Evolutionary conservation across 2,888 invertebrate species (phyloP), one percentile per base, ranked within the genome.

Genomic region (Gymnosoma rotundatum): DNA sequence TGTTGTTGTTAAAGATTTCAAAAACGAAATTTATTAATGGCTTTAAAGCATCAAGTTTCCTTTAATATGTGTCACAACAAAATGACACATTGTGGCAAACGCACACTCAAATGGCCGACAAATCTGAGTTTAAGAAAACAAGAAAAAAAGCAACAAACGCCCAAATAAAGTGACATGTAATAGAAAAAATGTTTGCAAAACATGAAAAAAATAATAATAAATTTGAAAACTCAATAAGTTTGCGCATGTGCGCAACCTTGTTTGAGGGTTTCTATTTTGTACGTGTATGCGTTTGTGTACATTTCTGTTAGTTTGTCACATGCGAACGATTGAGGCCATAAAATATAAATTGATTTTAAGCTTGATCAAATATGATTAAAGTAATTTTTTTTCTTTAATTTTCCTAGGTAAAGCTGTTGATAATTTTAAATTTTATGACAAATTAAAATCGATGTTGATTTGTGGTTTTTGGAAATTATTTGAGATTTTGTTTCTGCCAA

Each of bases 31-130:
- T 84, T 84, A 84, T 84, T 70, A 84, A 84, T 81, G 84, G 74
- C 74, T 84, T 74, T 78, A 61, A 84, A 81, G 84, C 84, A 81
- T 84, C 84, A 84, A 78, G 84, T 84, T 84, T 84, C 84, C 78
- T 84, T 72, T 81, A 84, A 81, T 81, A 84, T 81, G 84, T 84
- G 84, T 81, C 84, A 84, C 81, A 84, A 84, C 81, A 81, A 81
- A 78, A 81, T 84, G 84, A 81, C 84, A 81, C 74, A 84, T 81
- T 84, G 73, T 74, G 81, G 80, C 32, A 6, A n/a, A 38, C 60
- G 16, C 52, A 58, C 60, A 54, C 45, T 58, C 38, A 48, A 58
- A 52, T 78, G 58, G 64, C 42, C 16, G 70, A 76, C 78, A 66
- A 50, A 58, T 48, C 32, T 56, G 42, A 58, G 18, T 52, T 70